A percentile compares a stretch with the other conserved stretches of the same genome.
Evolutionary conservation across 2,113 vertebrate genomes (phyloP).

Genomic region (Amblyopsis rosae): DNA sequence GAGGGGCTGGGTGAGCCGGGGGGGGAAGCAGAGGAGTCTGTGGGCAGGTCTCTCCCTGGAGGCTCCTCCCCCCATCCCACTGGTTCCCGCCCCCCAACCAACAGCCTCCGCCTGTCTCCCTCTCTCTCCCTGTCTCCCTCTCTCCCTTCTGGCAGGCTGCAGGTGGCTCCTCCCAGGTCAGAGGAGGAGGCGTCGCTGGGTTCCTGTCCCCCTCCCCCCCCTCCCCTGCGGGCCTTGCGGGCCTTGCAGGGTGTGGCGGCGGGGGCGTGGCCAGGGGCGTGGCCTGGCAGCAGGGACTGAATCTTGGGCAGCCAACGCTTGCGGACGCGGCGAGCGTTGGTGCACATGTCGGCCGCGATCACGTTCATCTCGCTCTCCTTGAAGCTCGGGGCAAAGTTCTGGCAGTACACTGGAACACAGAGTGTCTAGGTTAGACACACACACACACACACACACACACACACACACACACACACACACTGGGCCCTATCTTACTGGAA

Average conservation of each 20-base stretch:
- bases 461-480: too few species aligned
- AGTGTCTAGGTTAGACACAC: background rate
- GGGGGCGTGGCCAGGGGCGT: constrained; percentile 31
- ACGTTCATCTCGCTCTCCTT: constrained; percentile 72
- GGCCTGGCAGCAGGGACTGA: constrained; percentile 59
- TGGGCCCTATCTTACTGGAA: too few species aligned
- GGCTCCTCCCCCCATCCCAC: constrained; percentile 40
- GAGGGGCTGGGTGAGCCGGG: constrained; percentile 54
- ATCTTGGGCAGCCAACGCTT: constrained; percentile 71
- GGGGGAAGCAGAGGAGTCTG: constrained; percentile 43
- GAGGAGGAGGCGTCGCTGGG: constrained; percentile 36
- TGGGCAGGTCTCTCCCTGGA: constrained; percentile 43
- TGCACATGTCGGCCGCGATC: constrained; percentile 67
- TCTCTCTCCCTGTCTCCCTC: constrained; percentile 25
- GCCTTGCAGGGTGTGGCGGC: too few species aligned
- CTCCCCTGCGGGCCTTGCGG: constrained; percentile 51
- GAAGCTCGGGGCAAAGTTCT: constrained; percentile 70
- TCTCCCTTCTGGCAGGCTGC: constrained; percentile 34
- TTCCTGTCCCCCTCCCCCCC: constrained; percentile 2
- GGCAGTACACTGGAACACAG: constrained; percentile 60
- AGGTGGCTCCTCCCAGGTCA: constrained; percentile 42
- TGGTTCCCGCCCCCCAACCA: background rate
- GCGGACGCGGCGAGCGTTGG: constrained; percentile 63
- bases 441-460: too few species aligned
- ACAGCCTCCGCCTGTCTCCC: constrained; percentile 46